Conservation (phyloP, 2,888 invertebrate genomes). For the Caradrina clavipalpis region DNA sequence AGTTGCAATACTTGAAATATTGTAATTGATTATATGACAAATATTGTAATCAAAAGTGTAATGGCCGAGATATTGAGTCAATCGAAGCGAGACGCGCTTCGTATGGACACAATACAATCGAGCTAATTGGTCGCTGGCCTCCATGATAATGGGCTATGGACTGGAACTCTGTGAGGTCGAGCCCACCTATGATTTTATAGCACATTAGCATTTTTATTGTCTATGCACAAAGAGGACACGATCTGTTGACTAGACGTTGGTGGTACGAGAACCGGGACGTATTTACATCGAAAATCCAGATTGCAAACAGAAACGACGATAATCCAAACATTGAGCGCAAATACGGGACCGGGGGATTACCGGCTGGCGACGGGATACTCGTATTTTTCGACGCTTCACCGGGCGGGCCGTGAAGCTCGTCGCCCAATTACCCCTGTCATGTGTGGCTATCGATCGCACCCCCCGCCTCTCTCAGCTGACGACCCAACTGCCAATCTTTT, state of each 20-base stretch:
- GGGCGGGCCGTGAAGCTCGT: conserved; percentile 54
- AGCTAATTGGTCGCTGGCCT: conserved; percentile 76
- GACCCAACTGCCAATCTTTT: conserved; percentile 12
- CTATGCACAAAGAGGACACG: conserved; percentile 32
- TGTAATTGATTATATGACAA: conserved; percentile 64
- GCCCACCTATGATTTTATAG: conserved; percentile 64
- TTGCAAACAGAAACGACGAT: conserved; percentile 61
- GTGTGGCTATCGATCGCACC: conserved; percentile 75
- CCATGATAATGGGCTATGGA: conserved; percentile 65
- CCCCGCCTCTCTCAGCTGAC: conserved; percentile 53
- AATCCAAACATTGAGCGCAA: conserved; percentile 63
- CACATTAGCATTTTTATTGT: conserved; percentile 64
- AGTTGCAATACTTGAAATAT: conserved; percentile 49
- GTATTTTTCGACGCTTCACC: conserved; percentile 53
- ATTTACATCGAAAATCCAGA: conserved; percentile 53
- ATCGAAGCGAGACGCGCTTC: conserved; percentile 72
- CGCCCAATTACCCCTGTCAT: conserved; percentile 71
- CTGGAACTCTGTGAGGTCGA: conserved; percentile 50
- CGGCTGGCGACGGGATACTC: conserved; percentile 48
- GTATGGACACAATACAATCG: conserved; percentile 71
- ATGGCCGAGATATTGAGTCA: conserved; percentile 73
- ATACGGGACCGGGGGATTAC: conserved; percentile 56
- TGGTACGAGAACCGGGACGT: conserved; percentile 23
- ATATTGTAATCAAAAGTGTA: conserved; percentile 65
- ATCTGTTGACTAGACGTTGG: conserved; percentile 21